Evolutionary conservation across 1,140 invertebrate species (phyloP), one percentile per base, ranked within the genome.

Genomic region (Myzus persicae): DNA sequence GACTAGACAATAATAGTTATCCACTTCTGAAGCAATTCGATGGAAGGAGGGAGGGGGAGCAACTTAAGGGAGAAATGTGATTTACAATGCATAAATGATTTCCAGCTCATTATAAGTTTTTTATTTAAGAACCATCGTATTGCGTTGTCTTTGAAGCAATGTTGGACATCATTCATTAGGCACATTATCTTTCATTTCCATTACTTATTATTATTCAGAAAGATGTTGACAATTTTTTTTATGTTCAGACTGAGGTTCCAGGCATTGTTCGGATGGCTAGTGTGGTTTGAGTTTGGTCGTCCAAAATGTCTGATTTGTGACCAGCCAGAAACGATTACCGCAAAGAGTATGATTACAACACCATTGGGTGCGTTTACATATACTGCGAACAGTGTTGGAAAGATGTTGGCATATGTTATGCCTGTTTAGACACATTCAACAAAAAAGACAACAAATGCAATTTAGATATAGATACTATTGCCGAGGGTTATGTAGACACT

Each of bases 241-340:
- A 94, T 95, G 3, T 87, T 96, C 22, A 95, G 95, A 44, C 94
- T 95, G 22, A 95, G 94, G 91, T 96, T 95, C 94, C 97, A 97
- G 0, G 94, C 94, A 0, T 51, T 95, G 2, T 96, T 96, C 93
- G 95, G 95, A 2, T 97, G 97, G 96, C 94, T 97, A 7, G 94
- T 93, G 0, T 94, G 95, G 2, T 96, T 97, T 91, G 94, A 95
- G 0, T 95, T 95, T 8, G 96, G 96, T 0, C 95, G 97, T 91
- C 95, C 96, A 93, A 96, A 95, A 87, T 98, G 97, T 94, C 94
- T 97, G 1, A 96, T 97, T 54, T 97, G 97, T 94, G 95, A 95
- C 4, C 96, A 96, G 88, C 95, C 95, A 0, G 96, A 97, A 89
- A 88, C 93, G 11, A 93, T 46, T 44, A 24, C n/a, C 0, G 81